Base-by-base conservation (phyloP, 2,888 invertebrate species). In the Erebia aethiops region DNA sequence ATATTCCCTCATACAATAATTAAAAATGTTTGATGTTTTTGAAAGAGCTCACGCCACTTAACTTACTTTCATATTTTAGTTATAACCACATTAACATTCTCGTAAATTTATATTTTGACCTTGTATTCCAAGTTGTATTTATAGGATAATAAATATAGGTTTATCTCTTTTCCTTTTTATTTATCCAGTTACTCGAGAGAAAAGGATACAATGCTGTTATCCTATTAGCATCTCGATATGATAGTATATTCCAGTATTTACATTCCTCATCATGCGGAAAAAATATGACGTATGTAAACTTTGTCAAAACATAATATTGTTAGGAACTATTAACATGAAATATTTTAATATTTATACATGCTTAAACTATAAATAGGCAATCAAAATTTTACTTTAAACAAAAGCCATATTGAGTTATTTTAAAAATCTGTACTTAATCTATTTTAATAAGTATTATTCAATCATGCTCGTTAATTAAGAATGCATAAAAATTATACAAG, bases 331-430 rank as follows among this genome's bases (percentile, higher is more conserved):
- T 10, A 16, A 16, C 18, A 18, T 16, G 18, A 18, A 54, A 16
- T 18, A 54, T 54, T 60, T 41, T 41, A 16, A 43, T 43, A 43
- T 61, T 43, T 18, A 16, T 16, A 18, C 46, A 16, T 43, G 4
- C 13, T 0, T 9, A 43, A 8, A 60, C 41, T 43, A 16, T 43
- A 5, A 16, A 43, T 5, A 13, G 61, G 43, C 41, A 60, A 10
- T 41, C n/a, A 58, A 35, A 43, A 41, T n/a, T 41, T 10, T 43
- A 62, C 18, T 46, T 46, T 18, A 46, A 13, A 61, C 13, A 16
- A 62, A 62, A 49, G 62, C 62, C 62, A 62, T 62, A 62, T 62
- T 62, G 46, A 49, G 21, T 18, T 62, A 49, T 1, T 49, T 21
- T 21, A 46, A 62, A 49, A 9, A 18, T 21, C 1, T 21, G 62